Base-by-base conservation (phyloP, 1,140 invertebrate species). In the Probaryconus sp. region DNA sequence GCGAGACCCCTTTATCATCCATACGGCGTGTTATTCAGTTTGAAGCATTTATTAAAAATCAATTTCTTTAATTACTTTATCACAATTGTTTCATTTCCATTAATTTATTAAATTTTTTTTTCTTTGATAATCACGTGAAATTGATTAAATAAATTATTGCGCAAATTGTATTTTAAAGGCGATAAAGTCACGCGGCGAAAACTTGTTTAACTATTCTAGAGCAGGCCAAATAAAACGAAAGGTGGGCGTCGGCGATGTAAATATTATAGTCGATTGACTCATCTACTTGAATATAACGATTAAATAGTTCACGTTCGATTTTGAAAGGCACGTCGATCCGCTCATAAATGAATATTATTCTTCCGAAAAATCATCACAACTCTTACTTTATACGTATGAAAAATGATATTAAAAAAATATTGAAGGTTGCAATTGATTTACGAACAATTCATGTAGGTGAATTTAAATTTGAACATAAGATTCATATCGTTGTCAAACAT, bases 201-300 rank as follows among this genome's bases (percentile, higher is more conserved):
- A 31, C 30, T 31, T 68, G 33, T 58, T 58, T 16, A 42, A 14
- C 18, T 10, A 45, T 42, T 42, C 35, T 68, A 50, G 43, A 35
- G 17, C 51, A 68, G 31, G 30, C 61, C 61, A 56, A 65, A 65
- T 48, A 42, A 63, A 45, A 16, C 9, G 17, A 28, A n/a, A 9
- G 38, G 40, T 58, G 38, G 53, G 58, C 58, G 42, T 47, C 37
- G 17, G 37, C 31, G 61, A 40, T 67, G 71, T 68, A 75, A 69
- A 68, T 69, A 75, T 53, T 48, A 37, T 69, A 75, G 40, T 48
- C 50, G 45, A 64, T 65, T 55, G 31, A 69, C 33, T 45, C 60
- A 45, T 53, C 30, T 28, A 53, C 18, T 53, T 5, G 38, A 53
- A 37, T 16, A 43, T 33, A 64, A 35, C 24, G 14, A 5, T 16